Percentiles rank a stretch among this genome's conserved stretches.
phyloP scores from a whole-genome alignment of 2,113 vertebrate genomes.

The Chionis minor region DNA sequence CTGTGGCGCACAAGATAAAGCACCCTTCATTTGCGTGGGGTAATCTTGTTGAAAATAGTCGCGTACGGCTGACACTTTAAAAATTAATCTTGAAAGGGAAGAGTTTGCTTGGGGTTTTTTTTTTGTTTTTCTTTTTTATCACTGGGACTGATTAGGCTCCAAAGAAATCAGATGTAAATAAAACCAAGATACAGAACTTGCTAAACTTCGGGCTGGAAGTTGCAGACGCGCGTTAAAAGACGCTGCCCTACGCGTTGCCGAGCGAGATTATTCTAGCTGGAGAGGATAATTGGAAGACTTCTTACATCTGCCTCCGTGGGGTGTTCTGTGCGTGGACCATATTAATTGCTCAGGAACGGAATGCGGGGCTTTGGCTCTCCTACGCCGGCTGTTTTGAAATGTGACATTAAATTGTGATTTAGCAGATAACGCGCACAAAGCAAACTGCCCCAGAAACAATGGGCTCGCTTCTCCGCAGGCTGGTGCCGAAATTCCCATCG shows the following conservation, averaged over 20 bases:
- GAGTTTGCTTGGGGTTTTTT: background rate
- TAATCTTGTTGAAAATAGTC: conserved; percentile 23
- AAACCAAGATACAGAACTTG: background rate
- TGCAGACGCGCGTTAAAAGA: background rate
- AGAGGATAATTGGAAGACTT: background rate
- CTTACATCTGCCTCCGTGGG: background rate
- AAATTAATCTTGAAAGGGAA: conserved; percentile 55
- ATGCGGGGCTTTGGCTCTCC: background rate
- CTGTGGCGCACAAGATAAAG: conserved; percentile 40
- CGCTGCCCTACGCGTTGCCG: rapidly evolving
- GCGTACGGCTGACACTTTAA: conserved; percentile 8
- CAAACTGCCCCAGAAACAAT: conserved; percentile 44
- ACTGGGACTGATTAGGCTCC: background rate
- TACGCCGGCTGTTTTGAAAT: background rate
- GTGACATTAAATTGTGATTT: conserved; percentile 46
- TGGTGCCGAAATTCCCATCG: conserved; percentile 3
- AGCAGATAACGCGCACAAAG: conserved; percentile 20
- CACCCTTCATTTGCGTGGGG: conserved; percentile 28
- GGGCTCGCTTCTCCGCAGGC: background rate
- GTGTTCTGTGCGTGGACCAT: background rate
- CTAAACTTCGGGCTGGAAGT: background rate
- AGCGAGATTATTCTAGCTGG: background rate
- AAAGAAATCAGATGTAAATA: conserved; percentile 41
- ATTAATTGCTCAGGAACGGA: background rate
- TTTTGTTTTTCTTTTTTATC: background rate